These are phyloP conservation scores for Masnerella sp. DNA, from an alignment of 2,888 invertebrate species.

Conservation along the genomic window DNA sequence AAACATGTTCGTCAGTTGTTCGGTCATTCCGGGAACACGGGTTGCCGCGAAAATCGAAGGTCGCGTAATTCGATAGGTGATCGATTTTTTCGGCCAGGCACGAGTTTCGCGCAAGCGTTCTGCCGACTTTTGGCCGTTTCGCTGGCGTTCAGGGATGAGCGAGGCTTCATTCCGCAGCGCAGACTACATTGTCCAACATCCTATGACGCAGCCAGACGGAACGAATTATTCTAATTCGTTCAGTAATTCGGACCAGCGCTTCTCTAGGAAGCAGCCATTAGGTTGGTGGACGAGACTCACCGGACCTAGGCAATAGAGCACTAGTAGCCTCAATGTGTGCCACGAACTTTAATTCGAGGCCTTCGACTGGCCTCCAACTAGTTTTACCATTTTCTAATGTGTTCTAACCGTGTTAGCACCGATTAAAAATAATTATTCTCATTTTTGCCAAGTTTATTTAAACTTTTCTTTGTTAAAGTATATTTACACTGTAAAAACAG, in stretches of 20 bases:
- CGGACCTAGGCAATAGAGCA: slow-evolving; percentile 67
- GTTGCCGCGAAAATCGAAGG: slow-evolving; percentile 38
- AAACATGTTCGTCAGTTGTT: slow-evolving; percentile 61
- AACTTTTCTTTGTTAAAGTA: no score
- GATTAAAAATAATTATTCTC: no score
- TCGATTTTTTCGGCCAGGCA: slow-evolving; percentile 3
- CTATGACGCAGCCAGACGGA: slow-evolving; percentile 68
- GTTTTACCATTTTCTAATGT: slow-evolving; percentile 12
- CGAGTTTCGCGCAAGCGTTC: neutral
- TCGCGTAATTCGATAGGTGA: slow-evolving; percentile 35
- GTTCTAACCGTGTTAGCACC: no score
- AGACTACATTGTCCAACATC: slow-evolving; percentile 35
- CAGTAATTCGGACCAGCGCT: slow-evolving; percentile 69
- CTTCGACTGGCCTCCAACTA: slow-evolving; percentile 31
- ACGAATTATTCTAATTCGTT: slow-evolving; percentile 73
- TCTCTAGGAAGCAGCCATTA: slow-evolving; percentile 71
- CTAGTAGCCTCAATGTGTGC: slow-evolving; percentile 53
- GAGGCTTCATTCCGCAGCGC: slow-evolving; percentile 16
- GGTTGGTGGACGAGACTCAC: slow-evolving; percentile 59
- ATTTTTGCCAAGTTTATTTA: no score
- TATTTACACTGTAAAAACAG: no score
- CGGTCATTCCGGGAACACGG: slow-evolving; percentile 40
- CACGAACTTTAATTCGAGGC: slow-evolving; percentile 44
- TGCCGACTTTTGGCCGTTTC: neutral
- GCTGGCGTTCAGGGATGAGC: neutral